Conservation (phyloP, 2,888 invertebrate genomes). For the Tinea trinotella region DNA sequence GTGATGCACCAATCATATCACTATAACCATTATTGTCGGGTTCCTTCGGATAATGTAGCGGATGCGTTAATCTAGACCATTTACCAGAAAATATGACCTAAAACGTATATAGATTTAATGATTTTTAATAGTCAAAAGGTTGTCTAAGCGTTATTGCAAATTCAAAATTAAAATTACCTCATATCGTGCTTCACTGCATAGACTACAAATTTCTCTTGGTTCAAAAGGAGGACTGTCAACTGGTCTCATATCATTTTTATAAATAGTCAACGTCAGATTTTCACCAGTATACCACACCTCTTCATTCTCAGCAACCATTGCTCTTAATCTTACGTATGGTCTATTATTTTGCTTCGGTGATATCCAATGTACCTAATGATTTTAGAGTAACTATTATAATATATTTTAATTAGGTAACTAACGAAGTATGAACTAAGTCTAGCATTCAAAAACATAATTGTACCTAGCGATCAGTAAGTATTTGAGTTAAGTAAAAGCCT, state of each 20-base stretch:
- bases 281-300: conserved; percentile 51
- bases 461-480: no score
- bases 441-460: no score
- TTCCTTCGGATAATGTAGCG: conserved; percentile 49
- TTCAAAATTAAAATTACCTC: conserved; percentile 45
- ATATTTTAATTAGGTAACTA: no score
- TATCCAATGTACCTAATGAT: conserved; percentile 52
- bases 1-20: conserved; percentile 57
- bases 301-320: conserved; percentile 56
- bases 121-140: background rate
- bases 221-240: conserved; percentile 42
- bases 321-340: conserved; percentile 44
- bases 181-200: conserved; percentile 59
- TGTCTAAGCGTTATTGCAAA: no score
- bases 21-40: conserved; percentile 57
- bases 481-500: no score
- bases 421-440: no score
- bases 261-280: conserved; percentile 38
- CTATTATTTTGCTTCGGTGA: conserved; percentile 41
- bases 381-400: conserved; percentile 19
- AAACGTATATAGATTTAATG: conserved; percentile 2
- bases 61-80: conserved; percentile 57
- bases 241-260: conserved; percentile 39
- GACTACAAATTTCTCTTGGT: conserved; percentile 33
- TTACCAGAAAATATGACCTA: conserved; percentile 51